These are phyloP conservation scores for Diplodus puntazzo DNA, from an alignment of 2,797 vertebrate genomes.

Conservation along the genomic window DNA sequence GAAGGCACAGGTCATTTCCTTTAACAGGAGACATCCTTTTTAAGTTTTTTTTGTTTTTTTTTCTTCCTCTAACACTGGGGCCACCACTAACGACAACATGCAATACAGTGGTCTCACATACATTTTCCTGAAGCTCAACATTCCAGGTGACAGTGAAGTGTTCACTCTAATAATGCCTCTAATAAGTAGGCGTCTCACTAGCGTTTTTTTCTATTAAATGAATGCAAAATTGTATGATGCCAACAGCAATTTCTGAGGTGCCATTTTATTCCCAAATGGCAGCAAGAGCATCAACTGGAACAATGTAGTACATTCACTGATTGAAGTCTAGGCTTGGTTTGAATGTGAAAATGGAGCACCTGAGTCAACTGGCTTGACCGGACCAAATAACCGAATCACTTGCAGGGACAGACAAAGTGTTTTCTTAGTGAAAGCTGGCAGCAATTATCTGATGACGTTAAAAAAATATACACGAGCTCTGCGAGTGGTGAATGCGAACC, in stretches of 20 bases:
- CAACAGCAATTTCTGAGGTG: conserved; percentile 26
- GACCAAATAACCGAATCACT: conserved; percentile 48
- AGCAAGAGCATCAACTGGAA: conserved; percentile 21
- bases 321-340: conserved; percentile 44
- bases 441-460: conserved; percentile 35
- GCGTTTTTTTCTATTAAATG: conserved; percentile 49
- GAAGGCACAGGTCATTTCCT: conserved; percentile 79
- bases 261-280: conserved; percentile 22
- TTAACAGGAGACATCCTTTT: conserved; percentile 41
- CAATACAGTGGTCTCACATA: conserved; percentile 66
- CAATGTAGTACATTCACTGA: conserved; percentile 68
- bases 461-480: conserved; percentile 42
- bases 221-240: conserved; percentile 25
- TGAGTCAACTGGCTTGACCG: conserved; percentile 73
- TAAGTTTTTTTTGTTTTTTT: conserved; percentile 1
- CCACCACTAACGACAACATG: conserved; percentile 68
- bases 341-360: conserved; percentile 72
- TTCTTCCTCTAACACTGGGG: conserved; percentile 48
- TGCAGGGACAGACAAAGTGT: conserved; percentile 36
- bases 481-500: conserved; percentile 38
- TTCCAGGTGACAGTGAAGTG: conserved; percentile 56
- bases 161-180: conserved; percentile 53
- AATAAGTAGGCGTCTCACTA: conserved; percentile 38
- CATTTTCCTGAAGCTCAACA: conserved; percentile 57
- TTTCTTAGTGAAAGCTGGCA: conserved; percentile 44